Percentiles rank a stretch among this genome's conserved stretches.
Evolutionary conservation across 1,140 invertebrate genomes (phyloP).

Genomic region (Drosophila kurseongensis): DNA sequence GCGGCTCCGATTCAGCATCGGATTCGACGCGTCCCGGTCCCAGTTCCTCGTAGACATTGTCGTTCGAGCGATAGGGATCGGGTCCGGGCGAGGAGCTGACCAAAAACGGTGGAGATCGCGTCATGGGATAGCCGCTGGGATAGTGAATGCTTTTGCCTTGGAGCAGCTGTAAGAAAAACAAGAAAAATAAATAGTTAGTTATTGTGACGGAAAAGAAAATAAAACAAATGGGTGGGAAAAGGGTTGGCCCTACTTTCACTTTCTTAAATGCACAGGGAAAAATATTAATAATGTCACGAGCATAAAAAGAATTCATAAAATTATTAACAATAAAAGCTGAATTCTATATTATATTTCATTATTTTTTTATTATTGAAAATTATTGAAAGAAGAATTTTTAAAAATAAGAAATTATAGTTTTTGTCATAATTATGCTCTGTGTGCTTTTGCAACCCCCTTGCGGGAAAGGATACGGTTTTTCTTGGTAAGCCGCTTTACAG

Average conservation of each 20-base stretch:
- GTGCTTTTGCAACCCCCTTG: slow-evolving; percentile 28
- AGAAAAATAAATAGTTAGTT: slow-evolving; percentile 26
- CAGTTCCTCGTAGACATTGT: slow-evolving; percentile 90
- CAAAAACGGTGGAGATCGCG: slow-evolving; percentile 87
- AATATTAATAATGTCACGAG: neutral
- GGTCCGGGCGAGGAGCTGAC: slow-evolving; percentile 89
- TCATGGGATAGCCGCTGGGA: slow-evolving; percentile 86
- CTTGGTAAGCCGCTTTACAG: slow-evolving; percentile 37
- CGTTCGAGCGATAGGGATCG: slow-evolving; percentile 89
- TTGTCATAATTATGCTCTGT: slow-evolving; percentile 1
- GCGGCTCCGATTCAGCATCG: slow-evolving; percentile 87
- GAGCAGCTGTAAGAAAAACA: slow-evolving; percentile 87
- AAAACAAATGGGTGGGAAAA: neutral
- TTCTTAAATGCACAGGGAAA: slow-evolving; percentile 7
- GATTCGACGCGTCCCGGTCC: slow-evolving; percentile 86
- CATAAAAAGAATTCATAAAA: no score
- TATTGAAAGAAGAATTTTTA: no score
- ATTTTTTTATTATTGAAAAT: no score
- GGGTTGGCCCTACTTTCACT: slow-evolving; percentile 9
- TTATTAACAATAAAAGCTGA: no score
- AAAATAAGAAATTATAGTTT: no score
- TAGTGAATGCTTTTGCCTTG: slow-evolving; percentile 87
- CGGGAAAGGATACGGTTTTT: slow-evolving; percentile 23
- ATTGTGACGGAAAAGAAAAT: neutral
- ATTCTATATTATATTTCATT: no score